phyloP scores from a whole-genome alignment of 2,888 invertebrate genomes.

The Acronicta psi region DNA sequence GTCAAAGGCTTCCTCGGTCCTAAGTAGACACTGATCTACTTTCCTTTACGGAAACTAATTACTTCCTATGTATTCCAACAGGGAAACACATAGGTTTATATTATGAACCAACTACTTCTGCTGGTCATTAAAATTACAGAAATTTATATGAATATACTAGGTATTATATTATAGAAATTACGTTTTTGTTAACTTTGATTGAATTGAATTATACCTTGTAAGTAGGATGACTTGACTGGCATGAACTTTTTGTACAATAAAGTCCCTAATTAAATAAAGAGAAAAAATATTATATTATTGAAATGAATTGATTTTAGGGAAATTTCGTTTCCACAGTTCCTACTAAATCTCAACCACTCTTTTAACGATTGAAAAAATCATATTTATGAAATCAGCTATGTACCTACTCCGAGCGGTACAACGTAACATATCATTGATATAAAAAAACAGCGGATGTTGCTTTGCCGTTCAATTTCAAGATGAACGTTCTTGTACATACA shows the following conservation, averaged over 20 bases:
- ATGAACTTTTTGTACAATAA: too few species aligned
- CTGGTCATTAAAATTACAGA: too few species aligned
- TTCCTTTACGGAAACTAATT: conserved; percentile 15
- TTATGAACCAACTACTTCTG: background rate
- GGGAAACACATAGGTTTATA: background rate
- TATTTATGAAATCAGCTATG: conserved; percentile 33
- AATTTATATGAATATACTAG: too few species aligned
- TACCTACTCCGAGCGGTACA: conserved; percentile 24
- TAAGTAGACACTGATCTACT: conserved; percentile 6
- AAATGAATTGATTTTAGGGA: too few species aligned
- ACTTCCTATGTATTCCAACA: conserved; percentile 6
- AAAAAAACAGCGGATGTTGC: conserved; percentile 46
- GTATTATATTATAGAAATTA: too few species aligned
- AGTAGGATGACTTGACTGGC: too few species aligned
- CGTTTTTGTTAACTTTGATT: too few species aligned
- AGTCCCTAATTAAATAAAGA: too few species aligned
- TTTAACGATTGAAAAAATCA: conserved; percentile 5
- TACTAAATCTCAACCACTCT: background rate
- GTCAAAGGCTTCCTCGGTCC: conserved; percentile 22
- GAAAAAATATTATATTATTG: too few species aligned
- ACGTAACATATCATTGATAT: conserved; percentile 45
- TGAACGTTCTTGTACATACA: conserved; percentile 33
- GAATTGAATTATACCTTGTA: too few species aligned
- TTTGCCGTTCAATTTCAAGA: conserved; percentile 38
- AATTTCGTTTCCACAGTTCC: too few species aligned